Base-by-base conservation (phyloP, 2,113 vertebrate species). In the Anseranas semipalmata region DNA sequence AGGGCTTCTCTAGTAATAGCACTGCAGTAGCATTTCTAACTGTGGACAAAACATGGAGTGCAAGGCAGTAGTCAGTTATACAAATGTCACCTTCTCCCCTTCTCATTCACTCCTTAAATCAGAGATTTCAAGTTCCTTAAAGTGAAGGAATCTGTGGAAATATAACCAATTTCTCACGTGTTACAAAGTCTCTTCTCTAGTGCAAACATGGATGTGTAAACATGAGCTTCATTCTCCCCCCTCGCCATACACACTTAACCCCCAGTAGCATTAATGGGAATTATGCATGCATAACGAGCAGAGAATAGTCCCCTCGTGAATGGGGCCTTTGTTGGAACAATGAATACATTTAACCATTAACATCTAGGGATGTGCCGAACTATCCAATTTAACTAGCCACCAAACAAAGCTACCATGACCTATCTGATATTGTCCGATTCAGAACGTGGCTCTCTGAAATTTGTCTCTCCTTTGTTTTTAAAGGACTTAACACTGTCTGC, bases 241-340 rank as follows among this genome's bases (percentile, higher is more conserved):
- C 58, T 78, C 71, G 17, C 85, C 30, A 76, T 18, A 63, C 52
- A 89, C 89, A 91, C 92, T 87, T 90, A 96, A 92, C 95, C 87
- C 62, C 70, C 90, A 75, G 73, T 10, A 96, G 80, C 91, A 97
- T 95, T 97, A 97, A 78, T 89, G 91, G 48, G 71, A 97, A 97
- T 97, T 97, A 97, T 94, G 91, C 94, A 95, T 93, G 95, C 96
- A 90, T 97, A 97, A 97, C 89, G 37, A 96, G 94, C 95, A 75
- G 63, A 87, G 93, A 94, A 91, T 32, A 90, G 92, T 77, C 37
- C 39, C 52, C 79, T 86, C 12, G 93, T 97, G 96, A 97, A 97
- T 97, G 90, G 93, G 72, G 85, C 48, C 94, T 95, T 97, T 97
- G 97, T 97, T 97, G 94, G 93, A 80, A 95, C 91, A 96, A 95